Base-by-base conservation (phyloP, 2,113 vertebrate genomes). In the Pseudopodoces humilis region DNA sequence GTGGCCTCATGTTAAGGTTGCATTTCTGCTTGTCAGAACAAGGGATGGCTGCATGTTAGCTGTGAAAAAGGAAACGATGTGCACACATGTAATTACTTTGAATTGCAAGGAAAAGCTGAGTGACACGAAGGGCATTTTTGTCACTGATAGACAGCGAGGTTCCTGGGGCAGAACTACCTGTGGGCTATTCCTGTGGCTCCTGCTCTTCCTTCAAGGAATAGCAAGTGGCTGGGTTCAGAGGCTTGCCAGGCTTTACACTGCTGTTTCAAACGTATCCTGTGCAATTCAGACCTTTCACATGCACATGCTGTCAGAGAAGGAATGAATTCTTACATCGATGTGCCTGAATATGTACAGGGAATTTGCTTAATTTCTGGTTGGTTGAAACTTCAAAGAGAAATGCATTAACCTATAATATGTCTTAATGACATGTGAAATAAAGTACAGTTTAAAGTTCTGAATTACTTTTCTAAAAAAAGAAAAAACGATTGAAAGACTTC, bases 1-100 rank as follows among this genome's bases (percentile, higher is more conserved):
- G 17, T 0, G 2, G 35, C 27, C 44, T 86, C 30, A 52, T 0
- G 1, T 50, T 63, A 47, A 49, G 16, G 39, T 13, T 80, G 53
- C 30, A 31, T 64, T 86, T 83, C 49, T 76, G 27, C 9, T 58
- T 56, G 35, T 46, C 44, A 24, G 33, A 67, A 53, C 10, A 19
- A 86, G 39, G 31, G 53, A 63, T 0, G 1, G 18, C 44, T 46
- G 20, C 18, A 23, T 4, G 6, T 10, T 49, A 52, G 41, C n/a
- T 16, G 7, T 10, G 23, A 56, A 33, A 77, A 68, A 52, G 27
- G 24, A 58, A 86, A 21, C 24, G 5, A 11, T 35, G 44, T 11
- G 35, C 64, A 81, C 3, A 3, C 10, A 31, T 1, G 19, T 9
- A 13, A 28, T 30, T 1, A 10, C 30, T 8, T 84, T 49, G 33